Conservation (phyloP, 2,113 vertebrate species). For the Nothoprocta perdicaria region DNA sequence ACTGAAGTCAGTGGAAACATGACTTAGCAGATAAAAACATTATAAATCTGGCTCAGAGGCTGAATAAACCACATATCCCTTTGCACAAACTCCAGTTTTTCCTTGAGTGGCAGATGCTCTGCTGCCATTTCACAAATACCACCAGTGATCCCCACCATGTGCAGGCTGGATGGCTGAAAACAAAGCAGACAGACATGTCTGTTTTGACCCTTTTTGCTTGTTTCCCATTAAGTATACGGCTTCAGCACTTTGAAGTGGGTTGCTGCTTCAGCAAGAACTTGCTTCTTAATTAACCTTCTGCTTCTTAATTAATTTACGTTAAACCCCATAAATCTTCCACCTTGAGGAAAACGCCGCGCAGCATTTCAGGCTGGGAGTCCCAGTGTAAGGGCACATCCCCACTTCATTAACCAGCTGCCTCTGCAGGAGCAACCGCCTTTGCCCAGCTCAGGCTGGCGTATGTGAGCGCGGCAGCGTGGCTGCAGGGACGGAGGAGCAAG, state of each 20-base stretch:
- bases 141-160: slow-evolving; percentile 2
- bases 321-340: not conserved
- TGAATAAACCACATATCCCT: not conserved
- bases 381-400: not conserved
- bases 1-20: not conserved
- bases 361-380: not conserved
- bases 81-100: not conserved
- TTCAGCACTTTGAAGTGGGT: slow-evolving; percentile 52
- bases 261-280: slow-evolving; percentile 31
- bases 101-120: slow-evolving; percentile 58
- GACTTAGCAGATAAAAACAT: not conserved
- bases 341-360: not conserved
- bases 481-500: not conserved
- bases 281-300: slow-evolving; percentile 55
- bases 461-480: accelerated
- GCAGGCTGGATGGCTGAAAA: slow-evolving; percentile 24
- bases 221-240: not conserved
- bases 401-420: not conserved
- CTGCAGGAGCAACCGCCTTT: not conserved
- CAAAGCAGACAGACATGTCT: slow-evolving; percentile 4
- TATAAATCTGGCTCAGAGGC: slow-evolving; percentile 29
- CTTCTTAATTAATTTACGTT: slow-evolving; percentile 45
- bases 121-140: slow-evolving; percentile 45
- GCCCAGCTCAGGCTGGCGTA: not conserved
- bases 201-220: slow-evolving; percentile 28